Conservation (phyloP, 2,113 vertebrate species). For the Aldabrachelys gigantea region DNA sequence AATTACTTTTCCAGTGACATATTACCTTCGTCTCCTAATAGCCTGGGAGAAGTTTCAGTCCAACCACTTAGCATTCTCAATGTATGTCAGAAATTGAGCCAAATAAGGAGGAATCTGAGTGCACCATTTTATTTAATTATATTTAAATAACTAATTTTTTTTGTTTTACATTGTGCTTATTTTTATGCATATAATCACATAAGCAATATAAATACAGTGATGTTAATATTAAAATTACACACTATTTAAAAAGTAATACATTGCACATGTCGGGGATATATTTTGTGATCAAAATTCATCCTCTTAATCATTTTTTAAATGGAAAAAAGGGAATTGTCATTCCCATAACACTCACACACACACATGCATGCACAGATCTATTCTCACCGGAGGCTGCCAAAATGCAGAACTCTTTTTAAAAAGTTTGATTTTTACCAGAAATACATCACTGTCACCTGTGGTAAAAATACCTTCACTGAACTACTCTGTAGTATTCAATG, state of each 20-base stretch:
- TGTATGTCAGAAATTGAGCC: constrained; percentile 24
- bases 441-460: neutral
- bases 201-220: constrained; percentile 24
- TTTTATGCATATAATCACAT: constrained; percentile 42
- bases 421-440: neutral
- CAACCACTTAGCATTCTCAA: neutral
- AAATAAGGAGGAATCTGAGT: constrained; percentile 43
- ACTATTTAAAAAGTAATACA: constrained; percentile 39
- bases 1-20: constrained; percentile 20
- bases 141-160: constrained; percentile 1
- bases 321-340: constrained; percentile 26
- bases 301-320: constrained; percentile 47
- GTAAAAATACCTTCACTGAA: neutral
- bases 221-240: constrained; percentile 33
- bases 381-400: neutral
- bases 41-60: constrained; percentile 34
- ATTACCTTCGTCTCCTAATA: constrained; percentile 11
- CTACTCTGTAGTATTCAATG: constrained; percentile 2
- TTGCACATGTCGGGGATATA: constrained; percentile 49
- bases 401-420: neutral
- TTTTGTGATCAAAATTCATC: constrained; percentile 44
- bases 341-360: neutral
- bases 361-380: neutral
- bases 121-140: constrained; percentile 22
- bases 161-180: constrained; percentile 40